Conservation (phyloP, 2,888 invertebrate genomes). For the Podabrus alpinus region DNA sequence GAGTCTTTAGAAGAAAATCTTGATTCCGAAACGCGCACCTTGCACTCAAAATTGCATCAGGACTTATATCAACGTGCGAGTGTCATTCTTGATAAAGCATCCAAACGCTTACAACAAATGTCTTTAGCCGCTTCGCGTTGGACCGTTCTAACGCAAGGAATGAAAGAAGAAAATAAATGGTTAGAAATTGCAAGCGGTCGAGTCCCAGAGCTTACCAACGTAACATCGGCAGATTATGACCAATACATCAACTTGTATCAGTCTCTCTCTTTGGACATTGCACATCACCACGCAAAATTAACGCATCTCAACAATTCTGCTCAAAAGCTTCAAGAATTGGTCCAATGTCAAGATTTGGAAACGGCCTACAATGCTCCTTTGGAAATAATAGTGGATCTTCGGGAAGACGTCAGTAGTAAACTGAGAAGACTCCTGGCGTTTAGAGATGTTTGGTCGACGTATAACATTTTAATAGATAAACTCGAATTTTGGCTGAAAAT, state of each 20-base stretch:
- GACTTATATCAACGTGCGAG: constrained; percentile 78
- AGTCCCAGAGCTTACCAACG: constrained; percentile 78
- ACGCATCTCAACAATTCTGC: constrained; percentile 74
- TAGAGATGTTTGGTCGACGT: constrained; percentile 77
- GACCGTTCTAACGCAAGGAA: constrained; percentile 78
- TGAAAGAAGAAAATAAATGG: constrained; percentile 84
- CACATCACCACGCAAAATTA: constrained; percentile 79
- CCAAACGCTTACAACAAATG: constrained; percentile 80
- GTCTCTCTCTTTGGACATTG: constrained; percentile 77
- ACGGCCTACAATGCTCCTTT: constrained; percentile 74
- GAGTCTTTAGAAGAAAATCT: constrained; percentile 85
- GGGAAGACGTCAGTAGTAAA: constrained; percentile 76
- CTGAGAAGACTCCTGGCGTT: constrained; percentile 73
- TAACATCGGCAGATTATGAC: constrained; percentile 82
- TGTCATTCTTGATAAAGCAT: constrained; percentile 77
- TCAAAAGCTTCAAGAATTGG: constrained; percentile 72
- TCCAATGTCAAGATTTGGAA: constrained; percentile 75
- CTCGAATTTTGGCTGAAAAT: constrained; percentile 77
- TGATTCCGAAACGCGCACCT: constrained; percentile 76
- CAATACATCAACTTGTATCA: constrained; percentile 84
- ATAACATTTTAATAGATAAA: constrained; percentile 73
- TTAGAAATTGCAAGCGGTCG: constrained; percentile 81
- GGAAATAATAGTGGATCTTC: constrained; percentile 72
- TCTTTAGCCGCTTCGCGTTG: constrained; percentile 84
- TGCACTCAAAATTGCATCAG: constrained; percentile 74